Percentiles rank a stretch among this genome's conserved stretches.
Evolutionary conservation across 2,113 vertebrate species (phyloP).

Genomic region (Mystacornis crossleyi): DNA sequence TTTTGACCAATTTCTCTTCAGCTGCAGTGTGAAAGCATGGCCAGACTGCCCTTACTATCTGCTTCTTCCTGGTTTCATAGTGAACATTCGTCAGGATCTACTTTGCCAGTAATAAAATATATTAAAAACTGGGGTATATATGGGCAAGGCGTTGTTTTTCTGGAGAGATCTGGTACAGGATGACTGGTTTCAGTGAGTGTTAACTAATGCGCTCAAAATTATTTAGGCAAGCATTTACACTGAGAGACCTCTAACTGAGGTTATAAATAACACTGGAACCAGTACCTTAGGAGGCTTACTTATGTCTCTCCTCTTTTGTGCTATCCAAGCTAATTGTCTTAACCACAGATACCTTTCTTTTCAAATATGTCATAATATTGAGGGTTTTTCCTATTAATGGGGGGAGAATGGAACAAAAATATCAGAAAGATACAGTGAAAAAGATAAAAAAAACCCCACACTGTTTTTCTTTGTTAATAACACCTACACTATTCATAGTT

Average conservation of each 20-base stretch:
- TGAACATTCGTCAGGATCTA: not conserved
- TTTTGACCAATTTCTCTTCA: not conserved
- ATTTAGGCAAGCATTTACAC: not conserved
- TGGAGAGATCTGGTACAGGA: not conserved
- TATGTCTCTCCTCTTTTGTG: not conserved
- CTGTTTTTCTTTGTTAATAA: not conserved
- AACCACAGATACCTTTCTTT: not conserved
- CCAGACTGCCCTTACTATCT: not conserved
- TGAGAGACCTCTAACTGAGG: fast-evolving
- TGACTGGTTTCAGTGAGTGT: not conserved
- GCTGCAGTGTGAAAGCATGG: not conserved
- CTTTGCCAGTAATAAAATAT: not conserved
- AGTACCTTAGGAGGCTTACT: not conserved
- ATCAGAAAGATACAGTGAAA: not conserved
- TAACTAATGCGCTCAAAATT: not conserved
- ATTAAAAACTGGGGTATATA: not conserved
- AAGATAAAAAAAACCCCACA: fast-evolving
- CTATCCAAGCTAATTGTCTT: not conserved
- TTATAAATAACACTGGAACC: not conserved
- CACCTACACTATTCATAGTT: not conserved
- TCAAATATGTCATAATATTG: not conserved
- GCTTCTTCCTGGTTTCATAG: not conserved
- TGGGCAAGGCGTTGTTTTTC: not conserved
- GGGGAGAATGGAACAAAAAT: not conserved
- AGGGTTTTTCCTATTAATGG: not conserved